These are phyloP conservation scores for Ameiurus melas DNA, from an alignment of 2,113 vertebrate genomes.

Conservation along the genomic window DNA sequence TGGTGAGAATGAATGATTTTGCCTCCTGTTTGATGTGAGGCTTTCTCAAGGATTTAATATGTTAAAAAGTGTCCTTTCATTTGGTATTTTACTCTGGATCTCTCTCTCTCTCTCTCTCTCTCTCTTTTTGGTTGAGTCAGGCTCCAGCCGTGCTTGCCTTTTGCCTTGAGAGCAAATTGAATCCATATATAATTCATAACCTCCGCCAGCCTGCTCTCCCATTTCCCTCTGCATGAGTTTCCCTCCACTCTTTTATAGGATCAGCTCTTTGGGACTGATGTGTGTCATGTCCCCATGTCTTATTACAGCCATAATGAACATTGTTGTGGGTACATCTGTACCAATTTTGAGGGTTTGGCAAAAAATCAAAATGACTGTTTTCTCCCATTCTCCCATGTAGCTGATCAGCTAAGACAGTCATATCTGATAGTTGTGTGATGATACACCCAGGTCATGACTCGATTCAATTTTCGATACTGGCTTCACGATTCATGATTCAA, in stretches of 20 bases:
- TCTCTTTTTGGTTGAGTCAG: constrained; percentile 60
- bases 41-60: constrained; percentile 76
- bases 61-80: constrained; percentile 74
- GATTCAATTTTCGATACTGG: neutral
- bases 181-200: constrained; percentile 82
- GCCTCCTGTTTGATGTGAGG: constrained; percentile 72
- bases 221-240: neutral
- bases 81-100: constrained; percentile 62
- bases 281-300: constrained; percentile 6
- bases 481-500: neutral
- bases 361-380: neutral
- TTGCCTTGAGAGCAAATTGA: constrained; percentile 74
- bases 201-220: constrained; percentile 65
- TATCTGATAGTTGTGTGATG: neutral
- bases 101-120: neutral
- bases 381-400: neutral
- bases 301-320: constrained; percentile 27
- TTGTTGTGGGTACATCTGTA: constrained; percentile 14
- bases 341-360: neutral
- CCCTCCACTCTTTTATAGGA: neutral
- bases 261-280: constrained; percentile 20
- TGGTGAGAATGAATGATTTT: constrained; percentile 73
- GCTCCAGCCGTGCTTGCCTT: constrained; percentile 59
- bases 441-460: neutral
- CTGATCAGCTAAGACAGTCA: neutral